Evolutionary conservation across 1,140 invertebrate species (phyloP).

Genomic region (Drepana arcuata): DNA sequence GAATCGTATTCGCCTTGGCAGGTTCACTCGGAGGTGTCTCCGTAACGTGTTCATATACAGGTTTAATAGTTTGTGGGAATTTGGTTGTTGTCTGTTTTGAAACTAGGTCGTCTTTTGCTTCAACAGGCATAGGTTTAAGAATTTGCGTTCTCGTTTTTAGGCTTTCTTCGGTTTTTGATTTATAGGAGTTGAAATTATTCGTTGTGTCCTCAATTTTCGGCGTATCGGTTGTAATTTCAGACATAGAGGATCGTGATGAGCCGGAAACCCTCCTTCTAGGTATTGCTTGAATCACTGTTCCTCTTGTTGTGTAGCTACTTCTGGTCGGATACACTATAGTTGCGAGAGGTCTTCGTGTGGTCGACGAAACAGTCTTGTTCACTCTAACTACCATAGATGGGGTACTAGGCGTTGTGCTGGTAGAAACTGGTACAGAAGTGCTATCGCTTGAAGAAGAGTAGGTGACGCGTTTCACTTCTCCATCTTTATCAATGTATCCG

Average conservation of each 20-base stretch:
- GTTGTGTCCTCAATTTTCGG: conserved; percentile 47
- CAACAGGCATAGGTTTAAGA: conserved; percentile 35
- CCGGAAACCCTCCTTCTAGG: conserved; percentile 65
- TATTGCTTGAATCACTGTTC: conserved; percentile 75
- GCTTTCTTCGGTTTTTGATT: conserved; percentile 40
- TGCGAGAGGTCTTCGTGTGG: conserved; percentile 59
- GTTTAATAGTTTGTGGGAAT: conserved; percentile 56
- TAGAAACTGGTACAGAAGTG: conserved; percentile 58
- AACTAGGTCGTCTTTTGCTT: conserved; percentile 40
- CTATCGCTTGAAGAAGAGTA: conserved; percentile 77
- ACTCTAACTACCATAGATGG: conserved; percentile 52
- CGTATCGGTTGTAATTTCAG: conserved; percentile 41
- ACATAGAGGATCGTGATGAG: conserved; percentile 24
- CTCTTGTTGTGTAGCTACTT: conserved; percentile 60
- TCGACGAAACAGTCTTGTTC: conserved; percentile 63
- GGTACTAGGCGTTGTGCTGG: conserved; percentile 56
- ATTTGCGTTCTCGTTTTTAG: conserved; percentile 42
- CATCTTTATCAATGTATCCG: conserved; percentile 86
- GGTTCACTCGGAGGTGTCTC: conserved; percentile 53
- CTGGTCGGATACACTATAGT: conserved; percentile 66
- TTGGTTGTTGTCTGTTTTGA: conserved; percentile 50
- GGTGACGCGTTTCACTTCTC: conserved; percentile 87
- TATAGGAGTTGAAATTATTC: conserved; percentile 40
- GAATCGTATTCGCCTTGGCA: conserved; percentile 44
- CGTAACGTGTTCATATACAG: conserved; percentile 61